Evolutionary conservation across 1,140 invertebrate genomes (phyloP).

Genomic region (Meteorus sp.): DNA sequence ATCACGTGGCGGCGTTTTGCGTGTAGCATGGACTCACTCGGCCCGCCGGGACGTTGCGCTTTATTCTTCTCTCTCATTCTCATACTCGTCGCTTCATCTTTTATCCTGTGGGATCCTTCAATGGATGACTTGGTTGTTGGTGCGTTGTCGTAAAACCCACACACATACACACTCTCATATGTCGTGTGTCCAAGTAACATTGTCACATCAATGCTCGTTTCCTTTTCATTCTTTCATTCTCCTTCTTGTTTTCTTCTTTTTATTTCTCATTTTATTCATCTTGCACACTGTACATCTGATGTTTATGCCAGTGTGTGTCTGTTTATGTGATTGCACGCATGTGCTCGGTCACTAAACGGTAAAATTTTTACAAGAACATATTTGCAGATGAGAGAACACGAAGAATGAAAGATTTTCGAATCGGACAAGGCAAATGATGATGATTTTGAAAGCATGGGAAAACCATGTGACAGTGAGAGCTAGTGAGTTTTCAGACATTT

Average conservation of each 20-base stretch:
- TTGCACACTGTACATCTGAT: too few relatives aligned
- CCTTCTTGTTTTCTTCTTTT: background rate
- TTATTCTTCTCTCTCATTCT: background rate
- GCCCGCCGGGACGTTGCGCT: background rate
- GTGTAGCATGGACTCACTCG: constrained; percentile 40
- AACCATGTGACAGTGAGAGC: too few relatives aligned
- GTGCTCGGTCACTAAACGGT: constrained; percentile 14
- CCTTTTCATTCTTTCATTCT: constrained; percentile 12
- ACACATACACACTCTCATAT: background rate
- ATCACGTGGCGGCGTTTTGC: constrained; percentile 50
- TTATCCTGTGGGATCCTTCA: constrained; percentile 2
- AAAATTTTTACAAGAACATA: constrained; percentile 7
- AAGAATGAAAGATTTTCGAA: too few relatives aligned
- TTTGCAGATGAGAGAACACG: too few relatives aligned
- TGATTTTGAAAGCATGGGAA: too few relatives aligned
- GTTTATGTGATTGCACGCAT: background rate
- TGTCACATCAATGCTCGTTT: constrained; percentile 17
- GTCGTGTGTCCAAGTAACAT: constrained; percentile 12
- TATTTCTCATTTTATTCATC: constrained; percentile 8
- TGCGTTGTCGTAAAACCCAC: constrained; percentile 13
- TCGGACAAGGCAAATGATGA: too few relatives aligned
- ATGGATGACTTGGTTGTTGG: constrained; percentile 4
- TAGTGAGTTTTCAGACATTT: too few relatives aligned
- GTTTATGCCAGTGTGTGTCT: too few relatives aligned
- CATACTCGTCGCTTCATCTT: background rate